Evolutionary conservation across 2,113 vertebrate species (phyloP), one percentile per base, ranked within the genome.

Genomic region (Crotophaga sulcirostris): DNA sequence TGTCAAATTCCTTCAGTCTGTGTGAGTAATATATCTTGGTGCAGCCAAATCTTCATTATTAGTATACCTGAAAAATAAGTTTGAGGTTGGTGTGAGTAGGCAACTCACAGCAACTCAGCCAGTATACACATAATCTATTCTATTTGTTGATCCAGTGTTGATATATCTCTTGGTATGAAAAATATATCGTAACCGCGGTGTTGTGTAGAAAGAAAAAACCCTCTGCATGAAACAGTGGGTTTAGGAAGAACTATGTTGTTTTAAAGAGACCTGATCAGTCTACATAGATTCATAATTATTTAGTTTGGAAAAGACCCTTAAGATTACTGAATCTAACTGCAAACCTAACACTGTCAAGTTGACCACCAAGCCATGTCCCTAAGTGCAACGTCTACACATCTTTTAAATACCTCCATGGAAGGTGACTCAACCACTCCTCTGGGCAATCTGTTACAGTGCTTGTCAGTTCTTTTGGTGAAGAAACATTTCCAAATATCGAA

Each of bases 241-340:
- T 77, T 59, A 77, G 10, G 34, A 64, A 59, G 17, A 47, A 63
- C 5, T 21, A 10, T 40, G 17, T 28, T 66, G 34, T 16, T 66
- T 72, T 64, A 63, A 3, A 42, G 34, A 82, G 17, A 77, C 18
- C n/a, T 28, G 21, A 14, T 44, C 16, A 75, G 20, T 62, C 31
- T 55, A 60, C 13, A 17, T 60, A 67, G 36, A 62, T 36, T 34
- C 18, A 28, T 10, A 72, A 24, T n/a, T 3, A 10, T 33, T 52
- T 59, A 52, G 8, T 3, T 21, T 77, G 51, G 44, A 36, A 68
- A 52, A 36, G 13, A 68, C 16, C 9, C 9, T 34, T 42, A 51
- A 34, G 34, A 42, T 29, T 12, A 58, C 40, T 1, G 1, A n/a
- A 23, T 56, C 29, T 42, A 75, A 56, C 7, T 0, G 0, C 12